Base-by-base conservation (phyloP, 1,140 invertebrate species). In the Pseudomyrmex sp. region DNA sequence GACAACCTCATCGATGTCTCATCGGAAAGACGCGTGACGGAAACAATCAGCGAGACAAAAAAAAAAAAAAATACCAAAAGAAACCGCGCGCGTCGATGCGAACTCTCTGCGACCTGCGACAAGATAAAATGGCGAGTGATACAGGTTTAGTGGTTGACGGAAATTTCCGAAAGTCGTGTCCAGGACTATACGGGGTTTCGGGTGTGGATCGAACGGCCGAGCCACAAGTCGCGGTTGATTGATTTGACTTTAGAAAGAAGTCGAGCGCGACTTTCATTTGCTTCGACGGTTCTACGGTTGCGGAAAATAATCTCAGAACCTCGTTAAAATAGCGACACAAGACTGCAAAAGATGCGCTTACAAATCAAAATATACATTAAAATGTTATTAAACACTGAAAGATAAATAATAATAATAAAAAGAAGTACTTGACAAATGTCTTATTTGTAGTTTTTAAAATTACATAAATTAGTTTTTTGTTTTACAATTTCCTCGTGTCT, bases 1-100 rank as follows among this genome's bases (percentile, higher is more conserved):
- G 50, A 72, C 35, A 18, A 73, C 58, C 72, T 35, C 69, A 61
- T 61, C 65, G 80, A 83, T 83, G 69, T 65, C 54, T 80, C 66
- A 80, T 80, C 77, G 54, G n/a, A 2, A 85, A 74, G 79, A 83
- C 63, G 20, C 23, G 46, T 50, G 76, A 80, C 54, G 46, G 54
- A 44, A 61, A 35, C 35, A 58, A 70, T 7, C 12, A 4, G 23
- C 7, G 15, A 58, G 35, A 46, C 15, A 69, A 77, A 44, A 5
- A 76, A 23, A 18, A 23, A 26, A 26, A 26, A 68, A 44, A 1
- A 48, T 20, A 0, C 23, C 12, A 2, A 26, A 68, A 74, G 12
- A 9, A 74, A 48, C 4, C 35, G 35, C 35, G 35, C 35, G 26
- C 12, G 10, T 0, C n/a, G n/a, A 54, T 0, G 46, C n/a, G 58